Conservation (phyloP, 1,140 invertebrate species). For the Zaprionus camerounensis region DNA sequence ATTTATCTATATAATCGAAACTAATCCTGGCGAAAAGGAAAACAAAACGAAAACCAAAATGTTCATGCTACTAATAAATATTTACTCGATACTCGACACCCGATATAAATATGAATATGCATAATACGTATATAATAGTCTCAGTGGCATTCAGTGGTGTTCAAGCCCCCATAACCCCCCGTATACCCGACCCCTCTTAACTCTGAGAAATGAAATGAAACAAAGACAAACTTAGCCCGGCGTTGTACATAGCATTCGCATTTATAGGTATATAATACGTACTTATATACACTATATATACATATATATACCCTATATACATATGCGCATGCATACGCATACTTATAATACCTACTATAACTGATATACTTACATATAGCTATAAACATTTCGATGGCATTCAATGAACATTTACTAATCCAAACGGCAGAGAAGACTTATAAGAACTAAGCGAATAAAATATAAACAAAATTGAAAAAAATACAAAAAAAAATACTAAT, state of each 20-base stretch:
- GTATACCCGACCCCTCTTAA: conserved; percentile 1
- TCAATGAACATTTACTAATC: conserved; percentile 38
- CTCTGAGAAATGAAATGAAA: not conserved
- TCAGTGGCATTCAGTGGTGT: conserved; percentile 2
- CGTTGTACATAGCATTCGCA: conserved; percentile 69
- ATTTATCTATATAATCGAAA: conserved; percentile 18
- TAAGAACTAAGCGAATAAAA: conserved; percentile 57
- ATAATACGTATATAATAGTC: conserved; percentile 2
- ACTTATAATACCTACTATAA: conserved; percentile 11
- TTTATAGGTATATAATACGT: conserved; percentile 37
- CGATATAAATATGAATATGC: conserved; percentile 13
- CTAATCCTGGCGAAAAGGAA: conserved; percentile 6
- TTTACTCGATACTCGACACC: conserved; percentile 9
- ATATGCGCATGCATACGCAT: conserved; percentile 10
- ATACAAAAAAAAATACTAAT: conserved; percentile 4
- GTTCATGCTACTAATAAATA: conserved; percentile 31
- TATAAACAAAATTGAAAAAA: conserved; percentile 14
- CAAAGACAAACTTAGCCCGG: conserved; percentile 10
- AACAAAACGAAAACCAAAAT: not conserved
- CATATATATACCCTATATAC: conserved; percentile 5
- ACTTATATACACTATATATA: conserved; percentile 22
- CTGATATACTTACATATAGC: conserved; percentile 27
- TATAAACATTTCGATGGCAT: conserved; percentile 16
- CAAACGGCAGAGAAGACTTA: conserved; percentile 70
- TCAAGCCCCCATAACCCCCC: not conserved